These are phyloP conservation scores for Harpagus bidentatus DNA, from an alignment of 2,113 vertebrate genomes.

Conservation along the genomic window DNA sequence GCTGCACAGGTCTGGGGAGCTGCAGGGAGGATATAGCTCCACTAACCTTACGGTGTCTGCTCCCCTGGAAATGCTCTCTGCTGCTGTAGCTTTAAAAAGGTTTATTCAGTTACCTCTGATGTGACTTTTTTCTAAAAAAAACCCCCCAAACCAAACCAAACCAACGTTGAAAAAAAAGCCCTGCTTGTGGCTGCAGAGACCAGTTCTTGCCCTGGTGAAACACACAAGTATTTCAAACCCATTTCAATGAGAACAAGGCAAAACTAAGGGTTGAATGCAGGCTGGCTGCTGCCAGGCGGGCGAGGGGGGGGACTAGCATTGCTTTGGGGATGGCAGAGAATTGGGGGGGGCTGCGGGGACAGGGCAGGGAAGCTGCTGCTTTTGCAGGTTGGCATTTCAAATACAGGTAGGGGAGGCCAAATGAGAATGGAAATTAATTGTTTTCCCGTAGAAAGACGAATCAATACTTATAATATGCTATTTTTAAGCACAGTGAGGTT, in stretches of 20 bases:
- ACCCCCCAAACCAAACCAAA: fast-evolving
- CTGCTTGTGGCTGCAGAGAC: not conserved
- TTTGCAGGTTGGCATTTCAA: no score
- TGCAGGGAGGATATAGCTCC: not conserved
- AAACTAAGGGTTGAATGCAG: not conserved
- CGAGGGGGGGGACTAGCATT: fast-evolving
- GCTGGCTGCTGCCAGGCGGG: not conserved
- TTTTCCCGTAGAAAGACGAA: no score
- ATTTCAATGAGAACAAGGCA: not conserved
- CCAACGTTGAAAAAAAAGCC: not conserved
- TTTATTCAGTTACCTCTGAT: not conserved
- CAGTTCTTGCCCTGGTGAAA: not conserved
- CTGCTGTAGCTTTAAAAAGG: not conserved
- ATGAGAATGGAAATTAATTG: no score
- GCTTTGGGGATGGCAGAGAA: not conserved
- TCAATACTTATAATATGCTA: no score
- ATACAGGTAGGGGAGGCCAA: no score
- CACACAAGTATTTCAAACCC: not conserved
- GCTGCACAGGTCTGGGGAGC: not conserved
- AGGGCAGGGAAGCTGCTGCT: no score
- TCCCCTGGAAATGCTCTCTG: not conserved
- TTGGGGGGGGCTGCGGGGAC: no score
- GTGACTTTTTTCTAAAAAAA: not conserved
- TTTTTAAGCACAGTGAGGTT: no score
- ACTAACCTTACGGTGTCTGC: not conserved